phyloP scores from a whole-genome alignment of 2,888 invertebrate species.

The Mythimna impura region DNA sequence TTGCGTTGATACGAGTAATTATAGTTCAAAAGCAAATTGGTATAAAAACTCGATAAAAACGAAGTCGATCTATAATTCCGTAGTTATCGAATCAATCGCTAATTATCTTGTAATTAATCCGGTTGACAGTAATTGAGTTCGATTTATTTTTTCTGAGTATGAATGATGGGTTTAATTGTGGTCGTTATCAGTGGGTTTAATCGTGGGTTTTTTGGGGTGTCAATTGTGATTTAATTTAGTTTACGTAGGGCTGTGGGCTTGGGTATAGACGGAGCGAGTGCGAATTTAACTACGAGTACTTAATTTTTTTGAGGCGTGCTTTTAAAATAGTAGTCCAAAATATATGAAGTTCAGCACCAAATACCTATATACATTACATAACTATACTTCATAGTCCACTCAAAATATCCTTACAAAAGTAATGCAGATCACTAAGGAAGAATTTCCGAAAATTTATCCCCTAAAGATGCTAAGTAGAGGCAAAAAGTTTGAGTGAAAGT shows the following conservation, averaged over 20 bases:
- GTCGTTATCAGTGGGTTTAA: slow-evolving; percentile 20
- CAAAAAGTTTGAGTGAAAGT: no score
- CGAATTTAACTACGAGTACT: background rate
- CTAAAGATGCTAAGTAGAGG: no score
- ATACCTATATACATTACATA: no score
- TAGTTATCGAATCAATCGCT: slow-evolving; percentile 43
- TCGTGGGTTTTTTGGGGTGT: slow-evolving; percentile 30
- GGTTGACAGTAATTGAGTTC: slow-evolving; percentile 52
- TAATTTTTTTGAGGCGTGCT: no score
- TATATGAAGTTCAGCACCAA: no score
- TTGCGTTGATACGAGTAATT: background rate
- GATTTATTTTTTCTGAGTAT: slow-evolving; percentile 45
- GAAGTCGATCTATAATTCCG: slow-evolving; percentile 6
- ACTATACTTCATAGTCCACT: no score
- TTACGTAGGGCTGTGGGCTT: background rate
- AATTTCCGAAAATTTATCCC: no score
- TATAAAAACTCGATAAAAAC: slow-evolving; percentile 3
- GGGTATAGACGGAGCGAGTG: background rate
- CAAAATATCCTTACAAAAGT: no score
- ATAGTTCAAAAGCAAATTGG: slow-evolving; percentile 22
- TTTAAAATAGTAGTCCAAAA: no score
- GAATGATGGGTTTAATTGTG: slow-evolving; percentile 42
- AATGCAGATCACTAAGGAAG: no score
- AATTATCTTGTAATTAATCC: slow-evolving; percentile 51
- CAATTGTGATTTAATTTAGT: slow-evolving; percentile 21